Percentiles rank a stretch among this genome's conserved stretches.
These are phyloP conservation scores for Melinopterus prodromus DNA, from an alignment of 2,888 invertebrate genomes.

Conservation along the genomic window DNA sequence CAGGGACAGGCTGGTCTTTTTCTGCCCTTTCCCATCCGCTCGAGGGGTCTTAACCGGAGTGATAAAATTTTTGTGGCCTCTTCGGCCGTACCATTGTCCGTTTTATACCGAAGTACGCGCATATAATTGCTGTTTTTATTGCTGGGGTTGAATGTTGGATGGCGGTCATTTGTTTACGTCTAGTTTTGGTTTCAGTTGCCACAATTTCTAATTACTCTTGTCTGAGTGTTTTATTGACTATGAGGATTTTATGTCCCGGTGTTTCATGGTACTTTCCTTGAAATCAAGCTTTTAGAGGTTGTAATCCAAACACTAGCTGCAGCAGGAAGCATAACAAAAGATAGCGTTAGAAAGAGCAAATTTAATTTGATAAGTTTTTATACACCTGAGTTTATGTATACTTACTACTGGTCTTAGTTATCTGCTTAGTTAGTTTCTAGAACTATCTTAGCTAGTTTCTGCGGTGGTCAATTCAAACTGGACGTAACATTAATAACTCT, in stretches of 20 bases:
- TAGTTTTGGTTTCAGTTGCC: neutral
- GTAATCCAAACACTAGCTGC: too few relatives aligned
- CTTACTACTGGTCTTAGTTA: too few relatives aligned
- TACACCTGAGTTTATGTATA: too few relatives aligned
- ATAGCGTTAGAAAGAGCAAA: too few relatives aligned
- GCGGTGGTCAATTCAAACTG: too few relatives aligned
- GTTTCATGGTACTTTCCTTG: neutral
- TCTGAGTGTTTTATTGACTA: neutral
- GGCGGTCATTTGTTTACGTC: neutral
- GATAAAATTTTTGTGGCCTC: neutral
- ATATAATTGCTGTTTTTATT: constrained; percentile 4
- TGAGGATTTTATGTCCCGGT: neutral
- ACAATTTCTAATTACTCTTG: neutral
- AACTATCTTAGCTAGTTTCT: too few relatives aligned
- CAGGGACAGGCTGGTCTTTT: neutral
- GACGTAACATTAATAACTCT: too few relatives aligned
- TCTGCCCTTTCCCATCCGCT: neutral
- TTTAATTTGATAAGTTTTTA: too few relatives aligned
- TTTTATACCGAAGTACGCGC: neutral
- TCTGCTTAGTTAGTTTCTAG: too few relatives aligned
- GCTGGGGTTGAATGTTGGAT: neutral
- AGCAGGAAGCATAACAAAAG: too few relatives aligned
- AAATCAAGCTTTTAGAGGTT: too few relatives aligned
- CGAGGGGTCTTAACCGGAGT: neutral
- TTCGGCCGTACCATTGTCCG: neutral